A percentile compares a stretch with the other conserved stretches of the same genome.
Conservation (phyloP, 2,113 vertebrate genomes). For the Hippopotamus amphibius region DNA sequence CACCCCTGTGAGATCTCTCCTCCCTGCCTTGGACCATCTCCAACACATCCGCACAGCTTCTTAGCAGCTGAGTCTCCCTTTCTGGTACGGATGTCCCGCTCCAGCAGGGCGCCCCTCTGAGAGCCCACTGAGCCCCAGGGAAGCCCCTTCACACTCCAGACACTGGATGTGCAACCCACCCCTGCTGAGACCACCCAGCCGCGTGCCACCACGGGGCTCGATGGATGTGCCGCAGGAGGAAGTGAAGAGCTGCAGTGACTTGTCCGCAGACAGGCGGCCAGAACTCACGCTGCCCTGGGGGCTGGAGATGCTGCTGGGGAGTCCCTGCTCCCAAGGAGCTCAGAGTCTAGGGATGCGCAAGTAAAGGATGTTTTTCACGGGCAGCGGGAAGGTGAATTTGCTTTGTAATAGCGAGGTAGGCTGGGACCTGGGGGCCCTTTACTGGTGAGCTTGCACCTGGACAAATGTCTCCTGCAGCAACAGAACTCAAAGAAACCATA, state of each 20-base stretch:
- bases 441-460: too few species aligned
- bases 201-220: neutral
- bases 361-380: neutral
- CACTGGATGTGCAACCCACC: accelerated
- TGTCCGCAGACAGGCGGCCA: neutral
- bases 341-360: too few species aligned
- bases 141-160: neutral
- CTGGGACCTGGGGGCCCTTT: too few species aligned
- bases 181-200: neutral
- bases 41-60: neutral
- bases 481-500: too few species aligned
- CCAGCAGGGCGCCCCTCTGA: neutral
- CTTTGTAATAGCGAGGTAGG: too few species aligned
- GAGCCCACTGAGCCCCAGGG: neutral
- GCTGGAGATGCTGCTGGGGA: too few species aligned
- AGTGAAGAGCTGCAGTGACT: neutral
- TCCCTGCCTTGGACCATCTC: neutral
- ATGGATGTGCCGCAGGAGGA: neutral
- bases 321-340: neutral
- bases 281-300: neutral
- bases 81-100: neutral
- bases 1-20: neutral
- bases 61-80: neutral
- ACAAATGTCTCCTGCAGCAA: too few species aligned
- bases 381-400: neutral